Base-by-base conservation (phyloP, 92 coral and sea anemone genomes). In the Porites lobata region DNA sequence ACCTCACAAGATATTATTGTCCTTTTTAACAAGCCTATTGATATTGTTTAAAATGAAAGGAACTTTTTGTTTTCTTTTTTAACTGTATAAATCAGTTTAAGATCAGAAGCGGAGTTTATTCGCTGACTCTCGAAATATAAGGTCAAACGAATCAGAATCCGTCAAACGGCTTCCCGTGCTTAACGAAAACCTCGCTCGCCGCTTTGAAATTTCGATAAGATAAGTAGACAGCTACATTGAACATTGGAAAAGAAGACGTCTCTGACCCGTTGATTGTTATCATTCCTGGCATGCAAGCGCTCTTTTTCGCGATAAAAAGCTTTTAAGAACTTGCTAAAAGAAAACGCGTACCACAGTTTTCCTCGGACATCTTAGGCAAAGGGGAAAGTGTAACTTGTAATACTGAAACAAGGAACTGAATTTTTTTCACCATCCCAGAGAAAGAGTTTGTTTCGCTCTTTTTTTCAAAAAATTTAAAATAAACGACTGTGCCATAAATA, bases 131-230 rank as follows among this genome's bases (percentile, higher is more conserved):
- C 61, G 61, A 14, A 14, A 56, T 3, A 14, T 56, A 9, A 56
- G 59, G 59, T 8, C 59, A 56, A 56, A 54, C 43, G 43, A 56
- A 54, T 54, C n/a, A 1, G 61, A 8, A 56, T 38, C 6, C 47
- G 47, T 38, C 47, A 38, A 38, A 10, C 61, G 61, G 61, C 15
- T 56, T 56, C 59, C 61, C 32, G 32, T 56, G 61, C 1, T 56
- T 56, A 56, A 8, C 61, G 15, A 56, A 56, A 10, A 56, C 0
- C 0, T 9, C 61, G 13, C 15, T 61, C 61, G 65, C 2, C 8
- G 71, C 29, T 78, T 64, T 76, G 18, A 52, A 13, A 9, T 50
- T 69, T 17, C 7, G 75, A 70, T 43, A 24, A 70, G 86, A 71
- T 70, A 26, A 69, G 85, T 54, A 13, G 10, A 24, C 5, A 38